Percentiles rank a stretch among this genome's conserved stretches.
These are phyloP conservation scores for Hippocampus comes DNA, from an alignment of 2,113 vertebrate genomes.

Conservation along the genomic window DNA sequence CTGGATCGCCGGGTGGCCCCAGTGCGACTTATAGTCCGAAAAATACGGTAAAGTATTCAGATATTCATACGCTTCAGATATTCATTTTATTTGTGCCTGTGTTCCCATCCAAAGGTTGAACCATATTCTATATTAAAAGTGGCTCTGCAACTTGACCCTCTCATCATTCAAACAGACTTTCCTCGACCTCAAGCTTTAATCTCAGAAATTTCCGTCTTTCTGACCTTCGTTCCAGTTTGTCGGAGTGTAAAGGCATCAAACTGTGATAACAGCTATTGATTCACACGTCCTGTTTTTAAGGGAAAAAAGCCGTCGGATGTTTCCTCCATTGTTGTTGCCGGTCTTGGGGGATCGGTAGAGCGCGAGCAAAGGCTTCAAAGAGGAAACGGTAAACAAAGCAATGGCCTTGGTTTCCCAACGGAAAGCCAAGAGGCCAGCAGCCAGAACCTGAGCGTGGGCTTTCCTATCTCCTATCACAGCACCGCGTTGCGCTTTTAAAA, in stretches of 20 bases:
- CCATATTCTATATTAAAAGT: no score
- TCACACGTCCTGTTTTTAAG: constrained; percentile 34
- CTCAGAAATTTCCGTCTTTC: not conserved
- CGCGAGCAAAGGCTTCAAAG: constrained; percentile 30
- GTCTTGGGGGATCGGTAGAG: constrained; percentile 33
- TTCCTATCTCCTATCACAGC: constrained; percentile 47
- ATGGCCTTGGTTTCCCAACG: constrained; percentile 46
- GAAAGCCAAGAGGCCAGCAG: constrained; percentile 41
- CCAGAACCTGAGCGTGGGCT: constrained; percentile 22
- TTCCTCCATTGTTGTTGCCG: constrained; percentile 28
- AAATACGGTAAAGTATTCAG: no score
- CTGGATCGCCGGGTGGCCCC: no score
- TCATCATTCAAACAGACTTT: not conserved
- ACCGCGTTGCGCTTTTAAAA: constrained; percentile 56
- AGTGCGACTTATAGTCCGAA: no score
- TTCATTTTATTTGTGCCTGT: no score
- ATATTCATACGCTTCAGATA: no score
- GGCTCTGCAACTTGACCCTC: not conserved
- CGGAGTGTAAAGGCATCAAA: constrained; percentile 22
- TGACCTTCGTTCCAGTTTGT: constrained; percentile 24
- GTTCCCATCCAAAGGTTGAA: no score
- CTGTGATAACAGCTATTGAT: constrained; percentile 49
- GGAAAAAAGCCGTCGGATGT: constrained; percentile 25
- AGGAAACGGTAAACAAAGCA: constrained; percentile 39
- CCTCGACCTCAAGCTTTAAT: not conserved